phyloP scores from a whole-genome alignment of 2,888 invertebrate species.

The Monoplex corrugatus region DNA sequence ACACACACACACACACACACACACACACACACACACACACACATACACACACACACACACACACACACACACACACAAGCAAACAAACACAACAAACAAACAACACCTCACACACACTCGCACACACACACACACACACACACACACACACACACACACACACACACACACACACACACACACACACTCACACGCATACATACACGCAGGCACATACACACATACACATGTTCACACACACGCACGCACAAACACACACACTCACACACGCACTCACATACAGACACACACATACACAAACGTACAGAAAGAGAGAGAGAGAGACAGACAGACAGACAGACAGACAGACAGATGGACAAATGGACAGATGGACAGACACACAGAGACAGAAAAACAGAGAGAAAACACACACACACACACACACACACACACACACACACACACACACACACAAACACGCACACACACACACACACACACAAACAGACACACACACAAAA shows the following conservation, averaged over 20 bases:
- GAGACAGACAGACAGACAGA: too few relatives aligned
- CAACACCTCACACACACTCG: neutral
- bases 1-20: neutral
- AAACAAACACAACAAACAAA: neutral
- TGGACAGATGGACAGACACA: too few relatives aligned
- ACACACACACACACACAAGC: neutral
- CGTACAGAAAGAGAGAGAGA: too few relatives aligned
- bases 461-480: too few relatives aligned
- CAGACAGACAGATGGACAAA: too few relatives aligned
- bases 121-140: conserved; percentile 23
- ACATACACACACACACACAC: neutral
- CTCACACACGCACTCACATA: neutral
- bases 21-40: neutral
- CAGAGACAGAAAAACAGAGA: too few relatives aligned
- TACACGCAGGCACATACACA: too few relatives aligned
- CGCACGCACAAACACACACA: neutral
- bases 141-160: conserved; percentile 1
- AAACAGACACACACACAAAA: too few relatives aligned
- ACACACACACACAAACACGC: too few relatives aligned
- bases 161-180: too few relatives aligned
- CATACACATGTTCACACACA: neutral
- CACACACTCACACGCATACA: neutral
- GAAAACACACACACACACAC: too few relatives aligned
- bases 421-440: too few relatives aligned
- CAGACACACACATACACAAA: neutral